Evolutionary conservation across 92 coral and sea anemone species (phyloP).

Genomic region (Zoanthus sociatus): DNA sequence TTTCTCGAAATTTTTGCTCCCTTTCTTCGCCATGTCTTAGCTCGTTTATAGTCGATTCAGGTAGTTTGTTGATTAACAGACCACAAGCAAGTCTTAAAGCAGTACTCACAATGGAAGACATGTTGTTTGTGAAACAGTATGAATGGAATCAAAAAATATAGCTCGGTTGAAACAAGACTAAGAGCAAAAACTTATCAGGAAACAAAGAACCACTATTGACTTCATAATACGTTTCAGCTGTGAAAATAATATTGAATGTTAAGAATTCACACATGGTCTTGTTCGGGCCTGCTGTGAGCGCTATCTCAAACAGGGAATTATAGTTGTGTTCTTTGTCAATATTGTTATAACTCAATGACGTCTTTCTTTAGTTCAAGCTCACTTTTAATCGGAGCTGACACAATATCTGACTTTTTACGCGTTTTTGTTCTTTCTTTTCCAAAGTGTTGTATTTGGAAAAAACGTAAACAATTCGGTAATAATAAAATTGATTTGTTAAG

Average conservation of each 20-base stretch:
- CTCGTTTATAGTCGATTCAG: slow-evolving; percentile 35
- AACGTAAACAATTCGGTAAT: background rate
- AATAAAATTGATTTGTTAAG: background rate
- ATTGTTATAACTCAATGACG: slow-evolving; percentile 14
- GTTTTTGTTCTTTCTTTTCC: background rate
- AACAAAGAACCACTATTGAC: background rate
- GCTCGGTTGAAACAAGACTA: background rate
- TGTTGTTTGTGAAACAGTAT: background rate
- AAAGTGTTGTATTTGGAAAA: background rate
- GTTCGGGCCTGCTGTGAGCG: slow-evolving; percentile 30
- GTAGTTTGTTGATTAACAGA: slow-evolving; percentile 25
- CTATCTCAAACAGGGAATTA: slow-evolving; percentile 17
- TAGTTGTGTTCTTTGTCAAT: slow-evolving; percentile 39
- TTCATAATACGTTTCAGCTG: slow-evolving; percentile 22
- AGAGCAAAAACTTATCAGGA: background rate
- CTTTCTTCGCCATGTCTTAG: slow-evolving; percentile 42
- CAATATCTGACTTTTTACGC: background rate
- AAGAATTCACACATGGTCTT: background rate
- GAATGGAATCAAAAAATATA: background rate
- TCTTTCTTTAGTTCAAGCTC: slow-evolving; percentile 2
- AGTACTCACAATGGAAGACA: slow-evolving; percentile 43
- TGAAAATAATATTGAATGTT: slow-evolving; percentile 1
- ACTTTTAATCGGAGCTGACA: background rate
- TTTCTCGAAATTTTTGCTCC: slow-evolving; percentile 37
- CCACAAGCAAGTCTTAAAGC: slow-evolving; percentile 35